Evolutionary conservation across 2,797 vertebrate species (phyloP), one percentile per base, ranked within the genome.

Genomic region (Orestias chungarensis): DNA sequence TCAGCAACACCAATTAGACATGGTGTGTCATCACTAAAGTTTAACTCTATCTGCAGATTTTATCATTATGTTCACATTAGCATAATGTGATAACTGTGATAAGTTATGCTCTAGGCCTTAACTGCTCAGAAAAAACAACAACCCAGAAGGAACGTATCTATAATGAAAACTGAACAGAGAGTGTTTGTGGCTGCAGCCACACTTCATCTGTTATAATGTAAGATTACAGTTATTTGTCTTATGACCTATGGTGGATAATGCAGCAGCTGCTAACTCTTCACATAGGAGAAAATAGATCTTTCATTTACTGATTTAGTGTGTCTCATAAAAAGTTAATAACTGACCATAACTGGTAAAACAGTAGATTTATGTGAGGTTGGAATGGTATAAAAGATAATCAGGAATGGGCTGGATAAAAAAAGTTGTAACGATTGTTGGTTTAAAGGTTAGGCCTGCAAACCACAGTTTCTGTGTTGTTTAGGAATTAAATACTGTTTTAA

Each of bases 231-330:
- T 15, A 59, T 61, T 46, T 33, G 44, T 78, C 76, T 78, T 23
- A 72, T 61, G 66, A 74, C 74, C 31, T 57, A n/a, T 17, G 1
- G 43, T 25, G 66, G 73, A 38, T 66, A 54, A 66, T 61, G 68
- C 71, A 61, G 69, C 64, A 15, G 49, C 43, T 66, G 46, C 72
- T 83, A 73, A 75, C 67, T 75, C 75, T 55, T 59, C 6, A 38
- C 35, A 23, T 14, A 40, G 10, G 5, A 38, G 3, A 18, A 11
- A 35, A 29, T 35, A 5, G 14, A 20, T 38, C 4, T 61, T 61
- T 40, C 10, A 61, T 40, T 3, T n/a, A 38, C 23, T 38, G 57
- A 38, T 61, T 61, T 61, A 61, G 20, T 38, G 23, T 38, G 57
- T 61, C n/a, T 61, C 18, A n/a, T 38, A 33, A 35, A 9, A n/a